A percentile compares a stretch with the other conserved stretches of the same genome.
phyloP scores from a whole-genome alignment of 2,113 vertebrate genomes.

The Corythaeola cristata region DNA sequence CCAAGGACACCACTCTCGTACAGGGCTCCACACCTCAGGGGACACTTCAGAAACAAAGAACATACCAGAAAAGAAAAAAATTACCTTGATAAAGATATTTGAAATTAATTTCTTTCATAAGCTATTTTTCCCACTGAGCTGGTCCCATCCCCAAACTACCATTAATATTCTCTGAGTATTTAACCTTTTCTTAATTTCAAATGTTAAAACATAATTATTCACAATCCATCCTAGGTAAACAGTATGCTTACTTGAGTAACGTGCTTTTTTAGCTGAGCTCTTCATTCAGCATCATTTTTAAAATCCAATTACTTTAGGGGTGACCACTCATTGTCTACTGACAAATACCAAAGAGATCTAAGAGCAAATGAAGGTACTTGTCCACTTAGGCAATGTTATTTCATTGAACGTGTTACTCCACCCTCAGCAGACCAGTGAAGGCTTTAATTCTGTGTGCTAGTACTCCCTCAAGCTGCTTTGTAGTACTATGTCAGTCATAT shows the following conservation, averaged over 20 bases:
- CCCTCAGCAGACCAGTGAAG: neutral
- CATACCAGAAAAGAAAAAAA: neutral
- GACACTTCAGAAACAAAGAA: neutral
- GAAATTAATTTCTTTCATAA: neutral
- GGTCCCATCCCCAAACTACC: neutral
- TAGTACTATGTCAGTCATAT: neutral
- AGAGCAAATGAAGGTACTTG: neutral
- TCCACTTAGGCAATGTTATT: neutral
- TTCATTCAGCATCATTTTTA: neutral
- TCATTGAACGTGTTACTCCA: neutral
- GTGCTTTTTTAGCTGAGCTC: neutral
- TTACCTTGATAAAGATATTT: neutral
- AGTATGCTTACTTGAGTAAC: neutral
- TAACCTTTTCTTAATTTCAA: constrained; percentile 22
- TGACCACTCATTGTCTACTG: neutral
- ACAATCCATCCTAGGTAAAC: neutral
- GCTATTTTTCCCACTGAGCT: neutral
- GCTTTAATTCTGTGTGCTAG: neutral
- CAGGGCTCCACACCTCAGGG: neutral
- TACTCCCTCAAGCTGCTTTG: neutral
- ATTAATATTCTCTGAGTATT: neutral
- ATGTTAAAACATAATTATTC: neutral
- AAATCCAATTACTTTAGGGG: neutral
- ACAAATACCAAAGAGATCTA: neutral
- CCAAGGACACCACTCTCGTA: neutral